These are phyloP conservation scores for Bradysia coprophila DNA, from an alignment of 1,140 invertebrate genomes.

Conservation along the genomic window DNA sequence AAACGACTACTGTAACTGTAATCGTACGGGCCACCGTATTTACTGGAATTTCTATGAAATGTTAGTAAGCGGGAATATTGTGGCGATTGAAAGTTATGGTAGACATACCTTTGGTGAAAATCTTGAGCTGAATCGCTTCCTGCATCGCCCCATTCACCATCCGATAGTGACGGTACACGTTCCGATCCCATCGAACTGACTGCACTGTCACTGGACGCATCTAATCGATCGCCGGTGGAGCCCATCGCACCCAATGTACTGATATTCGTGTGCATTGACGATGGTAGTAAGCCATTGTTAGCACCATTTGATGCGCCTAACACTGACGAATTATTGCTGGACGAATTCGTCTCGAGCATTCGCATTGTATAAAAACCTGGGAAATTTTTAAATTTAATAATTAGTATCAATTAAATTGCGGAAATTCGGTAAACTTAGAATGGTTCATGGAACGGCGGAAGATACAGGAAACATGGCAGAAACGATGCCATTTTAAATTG, in stretches of 20 bases:
- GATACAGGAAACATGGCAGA: too few relatives aligned
- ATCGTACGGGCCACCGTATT: conserved; percentile 58
- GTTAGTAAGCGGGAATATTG: conserved; percentile 1
- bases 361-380: conserved; percentile 72
- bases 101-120: conserved; percentile 24
- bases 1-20: conserved; percentile 36
- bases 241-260: conserved; percentile 6
- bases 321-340: conserved; percentile 23
- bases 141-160: conserved; percentile 75
- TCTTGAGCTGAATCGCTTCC: conserved; percentile 63
- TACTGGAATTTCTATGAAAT: conserved; percentile 24
- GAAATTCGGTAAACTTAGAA: conserved; percentile 9
- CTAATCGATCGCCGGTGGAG: conserved; percentile 40
- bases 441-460: too few relatives aligned
- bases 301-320: conserved; percentile 19
- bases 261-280: conserved; percentile 14
- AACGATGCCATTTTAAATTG: too few relatives aligned
- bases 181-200: conserved; percentile 84
- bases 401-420: too few relatives aligned
- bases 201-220: conserved; percentile 69
- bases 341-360: conserved; percentile 47
- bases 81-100: conserved; percentile 1
- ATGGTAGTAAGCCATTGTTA: conserved; percentile 11
- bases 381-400: conserved; percentile 20
- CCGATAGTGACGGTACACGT: conserved; percentile 66